Evolutionary conservation across 2,797 vertebrate genomes (phyloP).

Genomic region (Myotis pilosus): DNA sequence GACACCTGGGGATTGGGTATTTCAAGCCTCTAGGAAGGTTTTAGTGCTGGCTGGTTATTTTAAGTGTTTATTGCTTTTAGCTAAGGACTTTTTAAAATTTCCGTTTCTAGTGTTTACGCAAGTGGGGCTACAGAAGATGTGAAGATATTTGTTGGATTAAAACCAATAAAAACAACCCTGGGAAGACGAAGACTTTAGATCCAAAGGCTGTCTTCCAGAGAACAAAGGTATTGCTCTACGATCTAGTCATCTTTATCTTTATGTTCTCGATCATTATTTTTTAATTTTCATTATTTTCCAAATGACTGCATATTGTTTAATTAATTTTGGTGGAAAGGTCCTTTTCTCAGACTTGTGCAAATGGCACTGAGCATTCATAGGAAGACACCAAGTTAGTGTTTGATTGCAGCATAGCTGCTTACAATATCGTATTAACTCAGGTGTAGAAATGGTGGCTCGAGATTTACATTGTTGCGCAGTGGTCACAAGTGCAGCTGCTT

Average conservation of each 20-base stretch:
- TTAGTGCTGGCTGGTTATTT: neutral
- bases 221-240: constrained; percentile 90
- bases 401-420: neutral
- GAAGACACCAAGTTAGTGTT: neutral
- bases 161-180: constrained; percentile 99
- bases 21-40: neutral
- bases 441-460: too few relatives aligned
- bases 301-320: neutral
- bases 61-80: constrained; percentile 24
- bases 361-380: neutral
- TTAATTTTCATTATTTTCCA: neutral
- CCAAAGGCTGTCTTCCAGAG: constrained; percentile 98
- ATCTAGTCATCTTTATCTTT: neutral
- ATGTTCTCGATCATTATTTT: neutral
- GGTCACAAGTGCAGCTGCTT: neutral
- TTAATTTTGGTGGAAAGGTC: neutral
- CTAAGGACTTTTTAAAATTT: neutral
- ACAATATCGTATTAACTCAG: accelerated
- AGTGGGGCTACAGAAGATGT: constrained; percentile 98
- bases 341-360: neutral
- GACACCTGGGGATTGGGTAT: neutral
- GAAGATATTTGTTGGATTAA: constrained; percentile 99
- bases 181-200: constrained; percentile 97
- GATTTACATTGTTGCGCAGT: too few relatives aligned
- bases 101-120: constrained; percentile 92